A percentile compares a stretch with the other conserved stretches of the same genome.
phyloP scores from a whole-genome alignment of 2,888 invertebrate species.

The Chrysotoxum bicinctum region DNA sequence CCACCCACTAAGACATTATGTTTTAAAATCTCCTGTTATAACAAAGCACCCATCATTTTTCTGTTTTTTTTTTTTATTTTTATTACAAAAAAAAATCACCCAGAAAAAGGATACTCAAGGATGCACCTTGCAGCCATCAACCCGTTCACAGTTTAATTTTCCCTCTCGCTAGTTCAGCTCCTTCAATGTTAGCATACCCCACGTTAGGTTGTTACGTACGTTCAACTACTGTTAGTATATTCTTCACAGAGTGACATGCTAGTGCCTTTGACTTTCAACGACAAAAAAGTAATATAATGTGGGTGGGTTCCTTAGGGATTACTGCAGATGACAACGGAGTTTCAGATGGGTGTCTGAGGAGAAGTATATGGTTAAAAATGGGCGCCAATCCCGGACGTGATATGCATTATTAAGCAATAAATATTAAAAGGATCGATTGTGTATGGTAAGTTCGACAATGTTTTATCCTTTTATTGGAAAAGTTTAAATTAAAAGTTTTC shows the following conservation, averaged over 20 bases:
- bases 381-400: slow-evolving; percentile 65
- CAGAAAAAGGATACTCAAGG: slow-evolving; percentile 37
- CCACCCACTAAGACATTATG: not conserved
- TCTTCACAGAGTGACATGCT: slow-evolving; percentile 58
- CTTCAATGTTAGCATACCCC: not conserved
- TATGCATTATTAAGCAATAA: slow-evolving; percentile 74
- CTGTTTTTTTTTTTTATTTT: slow-evolving; percentile 17
- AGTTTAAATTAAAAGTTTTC: slow-evolving; percentile 73
- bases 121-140: slow-evolving; percentile 63
- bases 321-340: slow-evolving; percentile 60
- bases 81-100: slow-evolving; percentile 14
- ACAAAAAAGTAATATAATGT: slow-evolving; percentile 61
- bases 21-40: slow-evolving; percentile 33
- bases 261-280: slow-evolving; percentile 60
- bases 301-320: slow-evolving; percentile 35
- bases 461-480: slow-evolving; percentile 74
- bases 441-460: slow-evolving; percentile 73
- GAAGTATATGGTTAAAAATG: slow-evolving; percentile 29
- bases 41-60: slow-evolving; percentile 40
- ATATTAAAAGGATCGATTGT: slow-evolving; percentile 73
- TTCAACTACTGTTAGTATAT: slow-evolving; percentile 41
- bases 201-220: not conserved
- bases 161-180: slow-evolving; percentile 33
- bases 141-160: slow-evolving; percentile 56
- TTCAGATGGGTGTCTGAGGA: not conserved